These are phyloP conservation scores for Sinocyclocheilus anophthalmus DNA, from an alignment of 2,113 vertebrate genomes.

Conservation along the genomic window DNA sequence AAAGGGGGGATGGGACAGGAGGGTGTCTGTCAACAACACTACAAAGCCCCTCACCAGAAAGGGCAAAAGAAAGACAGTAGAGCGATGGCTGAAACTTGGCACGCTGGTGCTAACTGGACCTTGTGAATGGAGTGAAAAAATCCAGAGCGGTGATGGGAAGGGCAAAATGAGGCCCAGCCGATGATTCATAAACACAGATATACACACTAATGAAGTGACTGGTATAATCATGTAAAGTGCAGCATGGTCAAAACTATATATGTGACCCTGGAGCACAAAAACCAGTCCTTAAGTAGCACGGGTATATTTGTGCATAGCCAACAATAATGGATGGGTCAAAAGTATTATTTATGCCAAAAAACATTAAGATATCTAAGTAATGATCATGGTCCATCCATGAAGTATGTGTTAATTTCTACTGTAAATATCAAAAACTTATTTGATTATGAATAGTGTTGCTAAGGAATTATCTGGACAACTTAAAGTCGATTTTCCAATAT, in stretches of 20 bases:
- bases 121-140: slow-evolving; percentile 35
- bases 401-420: too few species aligned
- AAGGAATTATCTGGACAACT: too few species aligned
- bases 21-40: slow-evolving; percentile 40
- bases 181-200: not conserved
- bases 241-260: not conserved
- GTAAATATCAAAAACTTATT: too few species aligned
- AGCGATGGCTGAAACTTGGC: slow-evolving; percentile 50
- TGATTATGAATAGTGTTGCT: too few species aligned
- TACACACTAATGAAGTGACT: not conserved
- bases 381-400: too few species aligned
- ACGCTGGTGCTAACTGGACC: slow-evolving; percentile 52
- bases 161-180: slow-evolving; percentile 13
- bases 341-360: too few species aligned
- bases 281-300: too few species aligned
- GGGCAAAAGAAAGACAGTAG: slow-evolving; percentile 46
- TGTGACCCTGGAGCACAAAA: too few species aligned
- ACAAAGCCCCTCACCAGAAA: slow-evolving; percentile 55
- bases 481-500: too few species aligned
- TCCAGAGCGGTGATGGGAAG: slow-evolving; percentile 37
- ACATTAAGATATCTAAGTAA: too few species aligned
- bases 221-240: not conserved
- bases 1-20: slow-evolving; percentile 45
- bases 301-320: too few species aligned
- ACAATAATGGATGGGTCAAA: too few species aligned